Conservation (phyloP, 2,888 invertebrate species). For the Acleris emargana region DNA sequence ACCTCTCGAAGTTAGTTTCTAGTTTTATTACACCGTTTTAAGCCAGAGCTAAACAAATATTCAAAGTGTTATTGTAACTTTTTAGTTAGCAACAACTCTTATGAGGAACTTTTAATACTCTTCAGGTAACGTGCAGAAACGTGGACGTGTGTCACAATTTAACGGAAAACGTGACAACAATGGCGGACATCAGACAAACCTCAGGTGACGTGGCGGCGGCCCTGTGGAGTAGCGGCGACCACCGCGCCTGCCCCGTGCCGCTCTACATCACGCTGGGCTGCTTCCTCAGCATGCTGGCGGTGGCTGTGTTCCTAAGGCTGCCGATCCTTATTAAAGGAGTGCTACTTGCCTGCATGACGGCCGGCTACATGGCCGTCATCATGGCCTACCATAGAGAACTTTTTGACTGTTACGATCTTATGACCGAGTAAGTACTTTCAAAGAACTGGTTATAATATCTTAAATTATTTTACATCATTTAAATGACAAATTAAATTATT, state of each 20-base stretch:
- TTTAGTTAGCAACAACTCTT: neutral
- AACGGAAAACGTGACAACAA: slow-evolving; percentile 76
- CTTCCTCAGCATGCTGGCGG: slow-evolving; percentile 91
- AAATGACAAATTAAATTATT: too few species aligned
- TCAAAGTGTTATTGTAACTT: too few species aligned
- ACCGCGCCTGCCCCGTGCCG: slow-evolving; percentile 92
- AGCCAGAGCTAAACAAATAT: too few species aligned
- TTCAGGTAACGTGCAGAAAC: slow-evolving; percentile 75
- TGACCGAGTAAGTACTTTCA: slow-evolving; percentile 86
- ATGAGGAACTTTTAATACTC: slow-evolving; percentile 27
- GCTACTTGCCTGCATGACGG: slow-evolving; percentile 90
- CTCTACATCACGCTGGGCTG: slow-evolving; percentile 94
- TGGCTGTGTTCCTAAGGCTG: slow-evolving; percentile 92
- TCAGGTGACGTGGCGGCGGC: slow-evolving; percentile 60
- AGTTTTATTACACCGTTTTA: too few species aligned
- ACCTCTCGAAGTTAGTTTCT: neutral
- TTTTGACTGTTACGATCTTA: slow-evolving; percentile 91
- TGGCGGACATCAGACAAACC: slow-evolving; percentile 75
- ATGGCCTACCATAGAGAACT: slow-evolving; percentile 91
- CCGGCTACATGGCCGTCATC: slow-evolving; percentile 91
- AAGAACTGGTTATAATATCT: neutral
- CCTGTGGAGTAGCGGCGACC: slow-evolving; percentile 82
- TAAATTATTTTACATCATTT: too few species aligned
- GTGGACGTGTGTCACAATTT: slow-evolving; percentile 70
- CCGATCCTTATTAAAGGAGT: slow-evolving; percentile 92